phyloP scores from a whole-genome alignment of 64 coral and sea anemone species.

The Actinia tenebrosa region DNA sequence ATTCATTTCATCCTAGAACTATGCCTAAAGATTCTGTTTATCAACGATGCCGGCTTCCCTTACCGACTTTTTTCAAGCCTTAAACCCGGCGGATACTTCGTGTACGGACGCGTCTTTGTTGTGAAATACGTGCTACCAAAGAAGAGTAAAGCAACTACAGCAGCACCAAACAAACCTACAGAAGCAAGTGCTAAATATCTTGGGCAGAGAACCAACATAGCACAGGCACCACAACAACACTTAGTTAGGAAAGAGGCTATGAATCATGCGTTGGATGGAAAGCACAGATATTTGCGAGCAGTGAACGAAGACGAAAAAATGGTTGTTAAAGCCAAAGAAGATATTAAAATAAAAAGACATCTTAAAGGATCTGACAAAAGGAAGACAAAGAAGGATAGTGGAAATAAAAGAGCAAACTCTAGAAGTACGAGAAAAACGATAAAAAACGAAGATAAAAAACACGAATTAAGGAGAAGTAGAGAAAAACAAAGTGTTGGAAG shows the following conservation, averaged over 20 bases:
- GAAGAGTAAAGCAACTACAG: not conserved
- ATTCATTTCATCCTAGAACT: not conserved
- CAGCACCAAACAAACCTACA: not conserved
- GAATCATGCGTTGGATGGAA: not conserved
- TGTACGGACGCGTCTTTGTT: conserved; percentile 33
- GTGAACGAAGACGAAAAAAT: not conserved
- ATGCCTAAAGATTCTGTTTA: conserved; percentile 14
- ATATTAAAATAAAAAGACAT: not conserved
- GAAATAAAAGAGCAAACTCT: not conserved
- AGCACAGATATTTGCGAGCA: not conserved
- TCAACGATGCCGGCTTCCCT: conserved; percentile 42
- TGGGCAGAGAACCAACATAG: not conserved
- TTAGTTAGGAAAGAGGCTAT: not conserved
- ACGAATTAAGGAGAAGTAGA: not conserved
- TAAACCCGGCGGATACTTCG: conserved; percentile 71
- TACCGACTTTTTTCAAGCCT: conserved; percentile 69
- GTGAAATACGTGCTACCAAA: conserved; percentile 41
- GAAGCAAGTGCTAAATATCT: not conserved
- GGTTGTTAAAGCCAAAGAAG: not conserved
- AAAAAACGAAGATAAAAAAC: not conserved
- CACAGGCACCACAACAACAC: not conserved
- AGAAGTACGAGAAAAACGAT: not conserved
- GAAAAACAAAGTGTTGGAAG: not conserved
- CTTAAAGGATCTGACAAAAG: not conserved
- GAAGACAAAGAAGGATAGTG: not conserved